Evolutionary conservation across 1,140 invertebrate genomes (phyloP).

Genomic region (Micrasema longulum): DNA sequence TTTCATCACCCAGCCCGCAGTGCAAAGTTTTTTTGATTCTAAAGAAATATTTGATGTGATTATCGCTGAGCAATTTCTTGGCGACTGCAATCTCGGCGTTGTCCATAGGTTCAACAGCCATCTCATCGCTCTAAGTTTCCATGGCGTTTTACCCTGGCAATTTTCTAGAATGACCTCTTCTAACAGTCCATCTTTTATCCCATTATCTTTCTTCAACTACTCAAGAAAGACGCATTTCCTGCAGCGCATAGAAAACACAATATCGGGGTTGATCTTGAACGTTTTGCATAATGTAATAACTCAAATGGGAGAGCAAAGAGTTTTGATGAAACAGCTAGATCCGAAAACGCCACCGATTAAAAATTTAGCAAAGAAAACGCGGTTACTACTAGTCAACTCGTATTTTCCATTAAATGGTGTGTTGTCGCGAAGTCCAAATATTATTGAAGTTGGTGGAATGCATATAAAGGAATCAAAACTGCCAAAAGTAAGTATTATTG

Average conservation of each 20-base stretch:
- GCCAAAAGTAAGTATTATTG: slow-evolving; percentile 64
- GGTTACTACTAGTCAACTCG: slow-evolving; percentile 72
- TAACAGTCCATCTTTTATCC: slow-evolving; percentile 70
- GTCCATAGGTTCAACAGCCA: slow-evolving; percentile 70
- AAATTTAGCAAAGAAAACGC: slow-evolving; percentile 69
- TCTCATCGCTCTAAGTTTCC: slow-evolving; percentile 70
- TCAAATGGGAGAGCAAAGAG: slow-evolving; percentile 68
- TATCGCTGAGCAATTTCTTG: slow-evolving; percentile 72
- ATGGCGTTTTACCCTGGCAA: slow-evolving; percentile 72
- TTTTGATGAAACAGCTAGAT: slow-evolving; percentile 70
- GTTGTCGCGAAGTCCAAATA: slow-evolving; percentile 66
- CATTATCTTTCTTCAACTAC: slow-evolving; percentile 65
- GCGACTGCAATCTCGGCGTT: slow-evolving; percentile 72
- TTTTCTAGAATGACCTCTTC: slow-evolving; percentile 68
- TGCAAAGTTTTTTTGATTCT: slow-evolving; percentile 66
- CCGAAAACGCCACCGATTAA: slow-evolving; percentile 67
- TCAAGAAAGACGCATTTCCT: slow-evolving; percentile 68
- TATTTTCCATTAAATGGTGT: slow-evolving; percentile 68
- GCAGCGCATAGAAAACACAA: slow-evolving; percentile 68
- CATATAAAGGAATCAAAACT: slow-evolving; percentile 64
- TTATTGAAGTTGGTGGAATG: slow-evolving; percentile 73
- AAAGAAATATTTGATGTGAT: slow-evolving; percentile 71
- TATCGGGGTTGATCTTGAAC: slow-evolving; percentile 65
- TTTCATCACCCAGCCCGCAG: slow-evolving; percentile 64
- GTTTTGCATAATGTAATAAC: slow-evolving; percentile 64